Evolutionary conservation across 2,888 invertebrate genomes (phyloP).

Genomic region (Scotopteryx bipunctaria): DNA sequence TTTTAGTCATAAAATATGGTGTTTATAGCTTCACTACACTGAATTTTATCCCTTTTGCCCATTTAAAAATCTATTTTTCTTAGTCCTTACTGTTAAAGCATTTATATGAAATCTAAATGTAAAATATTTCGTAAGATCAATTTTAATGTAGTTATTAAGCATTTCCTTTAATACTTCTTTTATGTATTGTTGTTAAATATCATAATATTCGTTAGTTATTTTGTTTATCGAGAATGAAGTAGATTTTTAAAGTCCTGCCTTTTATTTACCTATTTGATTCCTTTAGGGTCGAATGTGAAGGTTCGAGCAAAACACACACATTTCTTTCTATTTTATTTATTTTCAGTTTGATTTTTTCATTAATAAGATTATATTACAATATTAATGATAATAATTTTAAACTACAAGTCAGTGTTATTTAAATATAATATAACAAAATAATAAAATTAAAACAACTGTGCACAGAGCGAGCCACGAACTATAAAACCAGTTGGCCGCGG

Average conservation of each 20-base stretch:
- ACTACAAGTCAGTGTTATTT: constrained; percentile 82
- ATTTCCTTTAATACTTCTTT: constrained; percentile 28
- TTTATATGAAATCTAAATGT: constrained; percentile 42
- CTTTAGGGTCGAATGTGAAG: background rate
- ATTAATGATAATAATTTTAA: constrained; percentile 83
- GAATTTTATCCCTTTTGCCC: constrained; percentile 1
- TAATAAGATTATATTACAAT: constrained; percentile 84
- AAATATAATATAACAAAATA: constrained; percentile 81
- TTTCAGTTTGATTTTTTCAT: constrained; percentile 83
- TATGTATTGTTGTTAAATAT: constrained; percentile 45
- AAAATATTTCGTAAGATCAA: constrained; percentile 42
- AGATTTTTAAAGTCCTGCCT: constrained; percentile 49
- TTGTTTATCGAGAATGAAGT: constrained; percentile 50
- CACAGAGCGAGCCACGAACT: constrained; percentile 60
- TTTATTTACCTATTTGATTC: background rate
- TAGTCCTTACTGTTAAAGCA: constrained; percentile 41
- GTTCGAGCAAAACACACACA: constrained; percentile 40
- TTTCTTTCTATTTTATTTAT: constrained; percentile 80
- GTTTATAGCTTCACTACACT: constrained; percentile 10
- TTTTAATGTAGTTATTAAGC: constrained; percentile 35
- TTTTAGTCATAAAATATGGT: constrained; percentile 4
- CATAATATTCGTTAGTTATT: constrained; percentile 45
- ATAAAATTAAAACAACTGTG: constrained; percentile 76
- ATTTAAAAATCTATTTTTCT: constrained; percentile 23
- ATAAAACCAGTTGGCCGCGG: constrained; percentile 51